These are phyloP conservation scores for Tetramorium alpestre DNA, from an alignment of 1,140 invertebrate species.

Conservation along the genomic window DNA sequence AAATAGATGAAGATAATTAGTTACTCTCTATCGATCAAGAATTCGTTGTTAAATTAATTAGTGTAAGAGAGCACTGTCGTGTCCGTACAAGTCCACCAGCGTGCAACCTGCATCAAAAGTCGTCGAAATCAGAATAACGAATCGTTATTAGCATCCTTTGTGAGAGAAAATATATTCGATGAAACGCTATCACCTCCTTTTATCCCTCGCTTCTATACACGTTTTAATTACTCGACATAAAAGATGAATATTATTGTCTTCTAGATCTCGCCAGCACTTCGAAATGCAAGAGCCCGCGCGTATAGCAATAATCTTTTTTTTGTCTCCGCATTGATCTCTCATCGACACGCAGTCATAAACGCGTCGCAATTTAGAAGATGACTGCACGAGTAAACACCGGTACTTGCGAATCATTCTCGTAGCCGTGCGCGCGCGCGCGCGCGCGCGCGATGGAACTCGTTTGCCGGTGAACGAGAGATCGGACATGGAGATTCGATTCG, in stretches of 20 bases:
- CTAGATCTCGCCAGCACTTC: neutral
- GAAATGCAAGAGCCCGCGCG: slow-evolving; percentile 33
- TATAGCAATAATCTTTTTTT: slow-evolving; percentile 65
- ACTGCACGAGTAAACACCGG: slow-evolving; percentile 73
- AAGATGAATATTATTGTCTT: slow-evolving; percentile 17
- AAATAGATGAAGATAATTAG: slow-evolving; percentile 3
- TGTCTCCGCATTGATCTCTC: slow-evolving; percentile 62
- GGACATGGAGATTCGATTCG: slow-evolving; percentile 73
- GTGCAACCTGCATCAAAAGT: neutral
- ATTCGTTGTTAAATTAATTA: slow-evolving; percentile 27
- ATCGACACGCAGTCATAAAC: slow-evolving; percentile 71
- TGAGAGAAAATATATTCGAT: slow-evolving; percentile 2
- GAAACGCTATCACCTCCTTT: neutral
- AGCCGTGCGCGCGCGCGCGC: slow-evolving; percentile 42
- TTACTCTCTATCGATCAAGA: neutral
- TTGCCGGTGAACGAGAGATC: slow-evolving; percentile 72
- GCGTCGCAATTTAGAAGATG: slow-evolving; percentile 75
- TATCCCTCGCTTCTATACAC: neutral
- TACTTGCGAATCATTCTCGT: slow-evolving; percentile 72
- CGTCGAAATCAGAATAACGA: slow-evolving; percentile 13
- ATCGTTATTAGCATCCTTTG: neutral
- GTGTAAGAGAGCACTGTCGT: neutral
- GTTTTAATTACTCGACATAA: slow-evolving; percentile 37
- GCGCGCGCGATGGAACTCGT: slow-evolving; percentile 68
- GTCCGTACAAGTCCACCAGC: neutral